phyloP scores from a whole-genome alignment of 92 coral and sea anemone species.

The Paragorgia papillata region DNA sequence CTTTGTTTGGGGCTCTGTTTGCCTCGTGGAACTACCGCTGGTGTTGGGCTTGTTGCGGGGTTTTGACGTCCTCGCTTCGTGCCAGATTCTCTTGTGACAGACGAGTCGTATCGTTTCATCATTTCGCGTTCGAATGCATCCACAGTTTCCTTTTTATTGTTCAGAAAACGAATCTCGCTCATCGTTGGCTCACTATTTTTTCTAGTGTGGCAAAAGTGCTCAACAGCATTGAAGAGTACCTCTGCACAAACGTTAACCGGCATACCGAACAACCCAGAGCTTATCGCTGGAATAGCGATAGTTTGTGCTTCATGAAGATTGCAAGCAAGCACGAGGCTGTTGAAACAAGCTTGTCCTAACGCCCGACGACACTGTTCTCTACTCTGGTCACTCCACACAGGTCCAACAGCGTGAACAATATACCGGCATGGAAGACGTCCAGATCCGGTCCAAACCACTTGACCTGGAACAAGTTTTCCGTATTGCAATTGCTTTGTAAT shows the following conservation, averaged over 20 bases:
- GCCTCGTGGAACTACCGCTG: no score
- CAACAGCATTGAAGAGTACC: slow-evolving; percentile 71
- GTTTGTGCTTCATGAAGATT: slow-evolving; percentile 36
- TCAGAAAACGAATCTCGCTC: slow-evolving; percentile 69
- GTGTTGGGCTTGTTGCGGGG: no score
- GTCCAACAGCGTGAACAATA: slow-evolving; percentile 74
- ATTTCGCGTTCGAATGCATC: slow-evolving; percentile 67
- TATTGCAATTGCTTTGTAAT: slow-evolving; percentile 12
- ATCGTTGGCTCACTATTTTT: slow-evolving; percentile 26
- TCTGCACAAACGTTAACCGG: slow-evolving; percentile 64
- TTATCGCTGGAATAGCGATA: slow-evolving; percentile 86
- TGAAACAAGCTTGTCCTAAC: slow-evolving; percentile 47
- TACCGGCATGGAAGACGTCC: slow-evolving; percentile 39
- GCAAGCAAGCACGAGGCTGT: slow-evolving; percentile 58
- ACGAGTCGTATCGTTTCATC: slow-evolving; percentile 42
- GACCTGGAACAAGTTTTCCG: slow-evolving; percentile 16
- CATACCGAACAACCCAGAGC: slow-evolving; percentile 62
- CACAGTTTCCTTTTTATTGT: slow-evolving; percentile 55
- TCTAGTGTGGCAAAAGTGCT: slow-evolving; percentile 56
- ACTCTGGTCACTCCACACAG: slow-evolving; percentile 56
- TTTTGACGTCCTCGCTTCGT: slow-evolving; percentile 54
- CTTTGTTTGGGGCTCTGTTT: no score
- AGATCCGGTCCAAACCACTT: slow-evolving; percentile 22
- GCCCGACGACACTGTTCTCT: slow-evolving; percentile 12
- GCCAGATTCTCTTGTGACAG: slow-evolving; percentile 54